Evolutionary conservation across 64 coral and sea anemone species (phyloP), one percentile per base, ranked within the genome.

Genomic region (Astreopora myriophthalma): DNA sequence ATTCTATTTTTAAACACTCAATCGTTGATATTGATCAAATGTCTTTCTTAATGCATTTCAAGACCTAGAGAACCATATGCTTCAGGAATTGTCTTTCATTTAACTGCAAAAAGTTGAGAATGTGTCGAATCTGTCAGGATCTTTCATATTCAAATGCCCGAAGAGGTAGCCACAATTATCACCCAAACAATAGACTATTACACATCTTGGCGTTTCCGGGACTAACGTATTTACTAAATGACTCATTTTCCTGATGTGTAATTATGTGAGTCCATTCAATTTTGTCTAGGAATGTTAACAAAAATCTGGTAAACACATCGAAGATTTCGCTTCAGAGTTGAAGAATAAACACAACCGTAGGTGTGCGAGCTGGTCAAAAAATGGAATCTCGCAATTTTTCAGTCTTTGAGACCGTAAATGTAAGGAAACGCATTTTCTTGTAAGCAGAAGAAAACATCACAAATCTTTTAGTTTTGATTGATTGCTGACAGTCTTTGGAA

Each of bases 21-120:
- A 88, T 94, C 66, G 55, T 62, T 82, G 92, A 94, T 94, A 94
- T 94, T 94, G 76, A 94, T 94, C 92, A 88, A 88, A 73, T 84
- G 87, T 89, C 65, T 48, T 25, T 33, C 72, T n/a, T 57, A 44
- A 79, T 17, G 66, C 33, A 48, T 48, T 87, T 36, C 28, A 13
- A 28, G 72, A 87, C 48, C 55, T 19, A 13, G 10, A 30, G 76
- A 58, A 80, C 7, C 58, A 33, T 57, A 39, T 61, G n/a, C 26
- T 66, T 20, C 17, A 37, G 44, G 30, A 80, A 61, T 76, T 11
- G 85, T 17, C 8, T 65, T 58, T 48, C 26, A 94, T 74, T 20
- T 38, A 46, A 8, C 57, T 58, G 17, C 17, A 30, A 9, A 17
- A 35, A 61, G 25, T 20, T 62, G 0, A 22, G 7, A 73, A 22